Conservation (phyloP, 2,888 invertebrate genomes). For the Netelia fuscicornis region DNA sequence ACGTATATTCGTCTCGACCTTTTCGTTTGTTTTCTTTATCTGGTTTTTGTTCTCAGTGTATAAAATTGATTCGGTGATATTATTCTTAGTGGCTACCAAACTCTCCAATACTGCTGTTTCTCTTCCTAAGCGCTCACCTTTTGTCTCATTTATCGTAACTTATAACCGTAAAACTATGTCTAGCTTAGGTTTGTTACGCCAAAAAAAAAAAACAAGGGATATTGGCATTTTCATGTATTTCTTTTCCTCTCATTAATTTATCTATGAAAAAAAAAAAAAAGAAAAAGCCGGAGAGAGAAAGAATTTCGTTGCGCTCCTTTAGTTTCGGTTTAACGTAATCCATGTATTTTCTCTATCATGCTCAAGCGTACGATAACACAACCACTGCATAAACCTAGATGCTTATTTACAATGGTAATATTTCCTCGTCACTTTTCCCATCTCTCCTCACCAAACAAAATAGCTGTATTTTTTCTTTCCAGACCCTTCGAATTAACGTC, state of each 20-base stretch:
- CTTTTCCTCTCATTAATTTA: conserved; percentile 49
- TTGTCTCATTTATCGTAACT: conserved; percentile 35
- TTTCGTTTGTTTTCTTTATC: conserved; percentile 42
- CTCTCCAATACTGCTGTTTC: conserved; percentile 23
- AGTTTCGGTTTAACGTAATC: conserved; percentile 56
- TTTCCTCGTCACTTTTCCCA: neutral
- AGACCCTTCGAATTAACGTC: neutral
- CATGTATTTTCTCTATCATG: conserved; percentile 53
- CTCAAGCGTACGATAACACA: conserved; percentile 42
- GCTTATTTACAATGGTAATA: neutral
- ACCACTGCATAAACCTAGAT: conserved; percentile 59
- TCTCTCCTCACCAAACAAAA: neutral
- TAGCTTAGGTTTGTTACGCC: conserved; percentile 31
- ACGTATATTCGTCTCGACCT: neutral
- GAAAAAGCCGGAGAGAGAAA: neutral
- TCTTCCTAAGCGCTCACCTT: conserved; percentile 49
- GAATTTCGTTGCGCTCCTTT: conserved; percentile 33
- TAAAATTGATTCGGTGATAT: conserved; percentile 33
- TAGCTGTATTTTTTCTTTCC: neutral
- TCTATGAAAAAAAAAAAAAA: conserved; percentile 27
- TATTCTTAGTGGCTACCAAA: conserved; percentile 29
- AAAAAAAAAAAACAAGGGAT: conserved; percentile 4
- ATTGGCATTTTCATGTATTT: conserved; percentile 36
- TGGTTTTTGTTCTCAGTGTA: neutral
- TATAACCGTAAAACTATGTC: conserved; percentile 30